Conservation (phyloP, 2,797 vertebrate species). For the Chaunax sp. region DNA sequence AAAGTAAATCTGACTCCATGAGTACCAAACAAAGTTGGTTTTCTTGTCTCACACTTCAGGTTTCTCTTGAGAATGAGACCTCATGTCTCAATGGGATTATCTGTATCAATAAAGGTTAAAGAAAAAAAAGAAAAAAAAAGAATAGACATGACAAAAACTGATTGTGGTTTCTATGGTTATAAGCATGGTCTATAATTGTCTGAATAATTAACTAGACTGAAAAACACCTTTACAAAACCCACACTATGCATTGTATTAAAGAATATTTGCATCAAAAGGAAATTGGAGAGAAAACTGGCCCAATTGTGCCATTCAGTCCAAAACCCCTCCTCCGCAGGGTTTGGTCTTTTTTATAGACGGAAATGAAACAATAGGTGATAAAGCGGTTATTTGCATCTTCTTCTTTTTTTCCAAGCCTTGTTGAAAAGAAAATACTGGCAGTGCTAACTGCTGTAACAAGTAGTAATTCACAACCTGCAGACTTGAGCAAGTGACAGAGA, state of each 20-base stretch:
- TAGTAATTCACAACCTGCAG: constrained; percentile 62
- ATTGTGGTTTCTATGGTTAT: constrained; percentile 31
- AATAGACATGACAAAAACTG: constrained; percentile 10
- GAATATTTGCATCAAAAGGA: constrained; percentile 4
- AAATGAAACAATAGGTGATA: constrained; percentile 45
- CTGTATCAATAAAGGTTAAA: too few species aligned
- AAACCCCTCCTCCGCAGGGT: not conserved
- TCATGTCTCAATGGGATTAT: too few species aligned
- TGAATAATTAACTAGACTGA: not conserved
- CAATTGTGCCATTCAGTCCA: too few species aligned
- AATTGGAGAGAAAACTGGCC: not conserved
- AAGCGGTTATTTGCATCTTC: constrained; percentile 45
- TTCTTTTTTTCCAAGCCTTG: constrained; percentile 34
- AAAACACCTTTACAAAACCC: not conserved
- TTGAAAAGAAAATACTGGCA: constrained; percentile 20
- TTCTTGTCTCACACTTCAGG: constrained; percentile 9
- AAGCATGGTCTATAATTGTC: constrained; percentile 27
- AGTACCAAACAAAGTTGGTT: too few species aligned
- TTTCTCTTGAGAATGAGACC: too few species aligned
- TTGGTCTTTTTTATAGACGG: constrained; percentile 19
- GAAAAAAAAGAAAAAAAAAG: not conserved
- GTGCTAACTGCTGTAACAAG: constrained; percentile 49
- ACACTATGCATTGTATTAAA: not conserved
- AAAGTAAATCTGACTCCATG: not conserved
- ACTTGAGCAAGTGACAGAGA: constrained; percentile 59